Evolutionary conservation across 2,797 vertebrate genomes (phyloP), one percentile per base, ranked within the genome.

Genomic region (Bradypodion ventrale): DNA sequence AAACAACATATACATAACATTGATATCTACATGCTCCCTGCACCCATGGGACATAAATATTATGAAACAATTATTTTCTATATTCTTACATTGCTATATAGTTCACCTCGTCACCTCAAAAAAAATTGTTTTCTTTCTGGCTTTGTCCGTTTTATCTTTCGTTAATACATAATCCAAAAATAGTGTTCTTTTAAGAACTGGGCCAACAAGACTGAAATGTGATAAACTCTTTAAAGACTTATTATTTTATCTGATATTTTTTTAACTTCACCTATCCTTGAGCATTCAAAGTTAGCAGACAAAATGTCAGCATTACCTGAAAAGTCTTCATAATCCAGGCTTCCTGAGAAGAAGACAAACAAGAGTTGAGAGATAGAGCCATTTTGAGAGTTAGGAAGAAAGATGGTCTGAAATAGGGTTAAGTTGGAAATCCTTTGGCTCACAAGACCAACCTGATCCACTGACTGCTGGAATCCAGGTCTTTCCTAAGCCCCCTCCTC

Each of bases 261-360:
- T 19, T 69, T 32, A 49, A 49, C n/a, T 15, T 85, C 15, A 27
- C 9, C n/a, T 23, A 21, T 9, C 19, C 23, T 3, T 5, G 4
- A 3, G 16, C 29, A 2, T 21, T 35, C 52, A 10, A 12, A 15
- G 9, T 8, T 27, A 40, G n/a, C 27, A 1, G 35, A 32, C 35
- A 44, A 10, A n/a, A 56, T 10, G 52, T n/a, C n/a, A 40, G 23
- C 29, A 49, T 87, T 87, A 87, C 86, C 86, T 87, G 68, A 2
- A 32, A 82, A 60, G 62, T 87, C 86, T 29, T 80, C 86, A 62
- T 84, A 84, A 85, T 78, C 83, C 68, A 73, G 49, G 40, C 19
- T 52, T 66, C 10, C 86, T 87, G 68, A 68, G 35, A 2, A 65
- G 32, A 49, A 80, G 52, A 80, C 37, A 86, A 74, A 44, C 27